Conservation (phyloP, 2,797 vertebrate genomes). For the Gadopsis marmoratus region DNA sequence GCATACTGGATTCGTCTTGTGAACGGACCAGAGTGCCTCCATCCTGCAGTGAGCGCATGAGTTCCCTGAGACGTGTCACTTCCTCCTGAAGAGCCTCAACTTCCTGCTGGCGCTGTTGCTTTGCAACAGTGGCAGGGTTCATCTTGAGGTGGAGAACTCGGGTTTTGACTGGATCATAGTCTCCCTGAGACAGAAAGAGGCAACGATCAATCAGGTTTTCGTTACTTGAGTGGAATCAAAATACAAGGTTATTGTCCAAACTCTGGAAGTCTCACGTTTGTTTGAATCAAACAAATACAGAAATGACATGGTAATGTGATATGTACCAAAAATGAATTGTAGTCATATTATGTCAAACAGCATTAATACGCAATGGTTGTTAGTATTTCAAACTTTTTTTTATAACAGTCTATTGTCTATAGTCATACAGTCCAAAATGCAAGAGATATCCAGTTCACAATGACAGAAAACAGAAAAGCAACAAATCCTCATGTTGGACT, state of each 20-base stretch:
- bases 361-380: no score
- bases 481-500: not conserved
- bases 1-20: conserved; percentile 48
- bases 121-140: conserved; percentile 90
- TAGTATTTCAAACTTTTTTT: no score
- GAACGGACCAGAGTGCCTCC: conserved; percentile 72
- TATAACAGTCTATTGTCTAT: no score
- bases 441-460: not conserved
- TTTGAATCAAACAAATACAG: not conserved
- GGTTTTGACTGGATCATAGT: conserved; percentile 91
- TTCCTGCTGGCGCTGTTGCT: conserved; percentile 89
- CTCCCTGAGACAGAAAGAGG: conserved; percentile 83
- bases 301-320: not conserved
- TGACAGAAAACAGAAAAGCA: not conserved
- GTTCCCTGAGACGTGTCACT: conserved; percentile 87
- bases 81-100: conserved; percentile 88
- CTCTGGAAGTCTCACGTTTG: not conserved
- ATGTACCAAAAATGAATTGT: no score
- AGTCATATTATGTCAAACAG: no score
- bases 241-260: not conserved
- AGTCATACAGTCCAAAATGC: no score
- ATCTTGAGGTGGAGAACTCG: conserved; percentile 92
- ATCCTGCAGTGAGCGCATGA: conserved; percentile 85
- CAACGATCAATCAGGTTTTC: not conserved
- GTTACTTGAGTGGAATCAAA: not conserved